Evolutionary conservation across 2,797 vertebrate genomes (phyloP).

Genomic region (Pangasius djambal): DNA sequence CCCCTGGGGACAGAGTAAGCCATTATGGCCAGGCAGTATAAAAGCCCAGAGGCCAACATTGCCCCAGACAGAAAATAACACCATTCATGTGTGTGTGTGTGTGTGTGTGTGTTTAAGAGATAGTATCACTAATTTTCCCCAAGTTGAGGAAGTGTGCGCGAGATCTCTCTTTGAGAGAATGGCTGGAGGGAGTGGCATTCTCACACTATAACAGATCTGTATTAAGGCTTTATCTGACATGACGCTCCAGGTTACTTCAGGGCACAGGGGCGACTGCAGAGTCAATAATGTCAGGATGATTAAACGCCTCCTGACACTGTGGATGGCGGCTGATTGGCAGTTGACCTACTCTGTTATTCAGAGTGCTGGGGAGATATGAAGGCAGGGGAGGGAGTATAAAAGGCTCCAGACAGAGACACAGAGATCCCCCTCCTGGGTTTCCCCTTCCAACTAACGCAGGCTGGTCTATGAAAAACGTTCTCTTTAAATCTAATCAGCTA

Average conservation of each 20-base stretch:
- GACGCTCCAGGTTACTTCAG: slow-evolving; percentile 23
- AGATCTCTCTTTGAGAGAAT: slow-evolving; percentile 67
- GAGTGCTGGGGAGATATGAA: slow-evolving; percentile 53
- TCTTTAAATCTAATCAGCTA: neutral
- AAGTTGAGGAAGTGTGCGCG: slow-evolving; percentile 61
- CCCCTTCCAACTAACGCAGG: neutral
- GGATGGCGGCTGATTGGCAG: slow-evolving; percentile 66
- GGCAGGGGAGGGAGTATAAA: slow-evolving; percentile 32
- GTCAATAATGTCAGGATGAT: slow-evolving; percentile 69
- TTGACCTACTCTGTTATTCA: slow-evolving; percentile 76
- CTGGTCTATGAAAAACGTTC: neutral
- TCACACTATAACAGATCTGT: neutral
- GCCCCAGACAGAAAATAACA: slow-evolving; percentile 17
- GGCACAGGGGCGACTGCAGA: slow-evolving; percentile 11
- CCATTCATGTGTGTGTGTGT: neutral
- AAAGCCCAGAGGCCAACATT: neutral
- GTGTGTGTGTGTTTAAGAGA: slow-evolving; percentile 40
- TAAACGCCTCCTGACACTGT: slow-evolving; percentile 58
- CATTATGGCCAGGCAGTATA: slow-evolving; percentile 10
- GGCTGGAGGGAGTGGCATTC: neutral
- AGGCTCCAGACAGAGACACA: slow-evolving; percentile 20
- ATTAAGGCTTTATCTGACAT: slow-evolving; percentile 33
- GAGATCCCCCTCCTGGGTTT: slow-evolving; percentile 7
- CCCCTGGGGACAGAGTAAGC: neutral
- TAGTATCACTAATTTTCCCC: neutral